Percentiles rank a stretch among this genome's conserved stretches.
Evolutionary conservation across 2,113 vertebrate genomes (phyloP).

Genomic region (Ursus arctos): DNA sequence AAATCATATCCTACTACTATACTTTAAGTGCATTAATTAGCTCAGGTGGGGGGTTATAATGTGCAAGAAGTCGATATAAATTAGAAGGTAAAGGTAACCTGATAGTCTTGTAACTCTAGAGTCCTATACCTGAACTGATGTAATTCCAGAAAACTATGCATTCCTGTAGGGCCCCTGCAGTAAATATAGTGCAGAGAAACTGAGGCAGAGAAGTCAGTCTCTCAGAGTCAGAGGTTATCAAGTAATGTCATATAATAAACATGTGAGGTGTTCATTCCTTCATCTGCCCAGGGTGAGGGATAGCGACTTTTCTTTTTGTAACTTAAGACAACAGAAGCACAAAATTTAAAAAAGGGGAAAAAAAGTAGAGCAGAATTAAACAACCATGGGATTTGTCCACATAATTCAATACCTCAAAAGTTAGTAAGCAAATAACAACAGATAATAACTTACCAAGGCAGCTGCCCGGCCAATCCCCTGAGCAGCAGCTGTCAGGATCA

Average conservation of each 20-base stretch:
- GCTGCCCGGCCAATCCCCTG: slow-evolving; percentile 95
- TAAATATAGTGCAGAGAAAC: not conserved
- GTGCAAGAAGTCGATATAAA: not conserved
- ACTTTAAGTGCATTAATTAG: not conserved
- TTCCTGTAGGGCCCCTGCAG: too few relatives aligned
- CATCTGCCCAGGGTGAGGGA: not conserved
- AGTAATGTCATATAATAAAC: not conserved
- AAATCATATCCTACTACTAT: not conserved
- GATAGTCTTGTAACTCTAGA: not conserved
- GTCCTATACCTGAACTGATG: not conserved
- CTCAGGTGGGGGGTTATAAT: not conserved
- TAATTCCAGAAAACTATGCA: not conserved
- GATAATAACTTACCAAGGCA: slow-evolving; percentile 90
- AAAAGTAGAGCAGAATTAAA: not conserved
- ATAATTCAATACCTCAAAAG: not conserved
- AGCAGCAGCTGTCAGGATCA: slow-evolving; percentile 95
- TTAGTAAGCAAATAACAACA: not conserved
- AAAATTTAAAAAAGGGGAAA: not conserved
- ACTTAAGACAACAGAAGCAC: slow-evolving; percentile 1
- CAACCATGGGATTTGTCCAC: too few relatives aligned
- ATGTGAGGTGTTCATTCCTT: not conserved
- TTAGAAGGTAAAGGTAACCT: not conserved
- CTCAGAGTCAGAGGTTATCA: not conserved
- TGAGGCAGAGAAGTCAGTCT: not conserved
- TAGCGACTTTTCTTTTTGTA: not conserved